Base-by-base conservation (phyloP, 2,113 vertebrate genomes). In the Pomatorhinus ruficollis region DNA sequence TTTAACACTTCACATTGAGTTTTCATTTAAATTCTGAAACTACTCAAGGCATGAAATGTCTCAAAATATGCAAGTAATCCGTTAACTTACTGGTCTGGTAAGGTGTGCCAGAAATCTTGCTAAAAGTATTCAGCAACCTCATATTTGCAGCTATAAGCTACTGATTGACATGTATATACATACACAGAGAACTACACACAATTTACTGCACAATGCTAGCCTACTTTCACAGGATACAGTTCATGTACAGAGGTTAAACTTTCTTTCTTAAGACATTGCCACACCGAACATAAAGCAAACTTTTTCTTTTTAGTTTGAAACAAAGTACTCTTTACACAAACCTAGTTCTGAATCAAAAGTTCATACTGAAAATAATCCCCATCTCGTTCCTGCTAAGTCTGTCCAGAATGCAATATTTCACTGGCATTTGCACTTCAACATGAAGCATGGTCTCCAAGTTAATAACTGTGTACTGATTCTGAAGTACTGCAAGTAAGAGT, bases 401-500 rank as follows among this genome's bases (percentile, higher is more conserved):
- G 69, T 81, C 80, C 72, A 81, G 53, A 61, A 82, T 74, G 90
- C 20, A 7, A 92, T 84, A 87, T 59, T 71, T 96, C 79, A 77
- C 66, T 69, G 49, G 66, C 54, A 39, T 84, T 56, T 93, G 40
- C 77, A 95, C 89, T 96, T 97, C 87, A 96, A 81, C 74, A 61
- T 95, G 83, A 94, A 97, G 90, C 80, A 93, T 81, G 71, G 40
- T 80, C 68, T 95, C 84, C n/a, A 70, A 84, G 69, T 71, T 63
- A 94, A 5, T 52, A 94, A 57, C 63, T 20, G 42, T 44, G 45
- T 83, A 84, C 87, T 49, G 49, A 83, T 80, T 80, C 66, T 93
- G 76, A 81, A 87, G 60, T 79, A 54, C 31, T 80, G 33, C 68
- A 59, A 18, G 28, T 81, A 54, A 88, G 21, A 54, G 56, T 47